Evolutionary conservation across 2,888 invertebrate genomes (phyloP), one percentile per base, ranked within the genome.

Genomic region (Dolichopus griseipennis): DNA sequence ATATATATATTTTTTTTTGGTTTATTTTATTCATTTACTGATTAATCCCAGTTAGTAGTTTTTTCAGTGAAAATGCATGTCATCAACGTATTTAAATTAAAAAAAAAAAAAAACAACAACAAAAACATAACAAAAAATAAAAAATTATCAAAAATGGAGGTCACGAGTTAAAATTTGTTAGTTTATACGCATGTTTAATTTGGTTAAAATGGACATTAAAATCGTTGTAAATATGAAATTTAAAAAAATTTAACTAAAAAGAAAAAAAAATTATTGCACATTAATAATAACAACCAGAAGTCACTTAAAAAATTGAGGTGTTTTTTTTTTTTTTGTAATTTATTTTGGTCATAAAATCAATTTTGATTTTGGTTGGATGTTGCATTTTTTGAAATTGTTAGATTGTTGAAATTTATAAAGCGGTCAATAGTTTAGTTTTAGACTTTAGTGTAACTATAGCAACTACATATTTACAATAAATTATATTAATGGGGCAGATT

Each of bases 191-290:
- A 52, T 52, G 18, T 52, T 52, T 52, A 52, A 52, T 18, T 52
- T 52, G 18, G n/a, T 52, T 52, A 52, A 52, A 52, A 52, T 52
- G 52, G 52, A 52, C 52, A n/a, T 52, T n/a, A 52, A 52, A 52
- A 52, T 37, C 37, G 37, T 37, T 10, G 37, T 37, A 10, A 37
- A 37, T 37, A 37, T n/a, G n/a, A n/a, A n/a, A n/a, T 37, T 10
- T 10, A 37, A 37, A 37, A 8, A 37, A 37, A n/a, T 27, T 27
- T 27, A 27, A 41, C 3, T 41, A 6, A 41, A 12, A 15, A 12
- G 2, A 41, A 41, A 41, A 41, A 52, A 52, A 52, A 18, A 6
- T 52, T 52, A 52, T 52, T 52, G 52, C 18, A 52, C 18, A 52
- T 52, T 52, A 52, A 52, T 12, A 52, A 18, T 52, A 4, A 52